These are phyloP conservation scores for Neomicropteryx cornuta DNA, from an alignment of 1,140 invertebrate species.

Conservation along the genomic window DNA sequence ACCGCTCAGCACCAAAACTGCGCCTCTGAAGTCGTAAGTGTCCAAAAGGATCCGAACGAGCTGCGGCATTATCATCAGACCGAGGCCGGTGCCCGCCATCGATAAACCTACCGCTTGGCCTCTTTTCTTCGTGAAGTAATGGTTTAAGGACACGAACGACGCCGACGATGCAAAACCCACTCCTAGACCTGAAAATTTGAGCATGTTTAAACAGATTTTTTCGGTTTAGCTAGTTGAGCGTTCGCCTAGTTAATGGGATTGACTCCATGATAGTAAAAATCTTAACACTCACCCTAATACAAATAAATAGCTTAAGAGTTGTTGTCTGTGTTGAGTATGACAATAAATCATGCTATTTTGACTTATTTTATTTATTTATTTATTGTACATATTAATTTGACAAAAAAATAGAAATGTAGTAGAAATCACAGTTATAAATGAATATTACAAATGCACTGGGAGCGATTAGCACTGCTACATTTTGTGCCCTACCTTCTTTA, in stretches of 20 bases:
- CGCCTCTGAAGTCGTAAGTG: constrained; percentile 48
- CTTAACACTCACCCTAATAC: background rate
- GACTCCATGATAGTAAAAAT: background rate
- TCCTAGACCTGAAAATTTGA: constrained; percentile 47
- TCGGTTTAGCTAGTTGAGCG: too few relatives aligned
- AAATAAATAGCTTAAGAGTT: constrained; percentile 3
- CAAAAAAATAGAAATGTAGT: too few relatives aligned
- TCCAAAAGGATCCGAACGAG: constrained; percentile 48
- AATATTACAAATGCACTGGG: too few relatives aligned
- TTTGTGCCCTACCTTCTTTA: too few relatives aligned
- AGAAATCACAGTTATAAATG: too few relatives aligned
- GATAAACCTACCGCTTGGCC: constrained; percentile 66
- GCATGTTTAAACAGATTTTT: constrained; percentile 7
- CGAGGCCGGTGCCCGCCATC: constrained; percentile 63
- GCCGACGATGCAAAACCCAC: constrained; percentile 57
- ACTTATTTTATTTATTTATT: too few relatives aligned
- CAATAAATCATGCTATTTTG: too few relatives aligned
- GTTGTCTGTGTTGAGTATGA: too few relatives aligned
- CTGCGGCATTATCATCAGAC: constrained; percentile 65
- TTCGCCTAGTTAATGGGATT: background rate
- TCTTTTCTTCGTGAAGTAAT: constrained; percentile 60
- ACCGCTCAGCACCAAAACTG: constrained; percentile 53
- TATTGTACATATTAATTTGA: too few relatives aligned
- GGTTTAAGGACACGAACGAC: constrained; percentile 61
- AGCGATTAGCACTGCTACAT: too few relatives aligned